These are phyloP conservation scores for Hedychridium roseum DNA, from an alignment of 2,888 invertebrate genomes.

Conservation along the genomic window DNA sequence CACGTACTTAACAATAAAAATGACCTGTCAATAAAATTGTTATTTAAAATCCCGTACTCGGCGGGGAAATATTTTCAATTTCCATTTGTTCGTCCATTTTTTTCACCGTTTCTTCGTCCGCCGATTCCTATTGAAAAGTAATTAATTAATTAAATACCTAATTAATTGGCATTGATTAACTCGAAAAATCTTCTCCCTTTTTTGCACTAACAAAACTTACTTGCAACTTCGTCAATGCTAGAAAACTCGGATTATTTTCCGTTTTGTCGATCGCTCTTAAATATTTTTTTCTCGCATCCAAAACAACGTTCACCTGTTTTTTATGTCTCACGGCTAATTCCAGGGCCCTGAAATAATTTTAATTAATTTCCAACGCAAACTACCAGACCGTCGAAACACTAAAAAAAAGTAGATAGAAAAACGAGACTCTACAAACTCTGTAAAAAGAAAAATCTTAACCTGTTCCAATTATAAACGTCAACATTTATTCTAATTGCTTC, in stretches of 20 bases:
- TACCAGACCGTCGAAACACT: neutral
- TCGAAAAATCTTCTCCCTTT: too few species aligned
- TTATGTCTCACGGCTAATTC: slow-evolving; percentile 79
- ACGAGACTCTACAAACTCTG: too few species aligned
- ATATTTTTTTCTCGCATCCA: slow-evolving; percentile 73
- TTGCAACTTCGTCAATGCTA: slow-evolving; percentile 25
- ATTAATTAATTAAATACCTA: too few species aligned
- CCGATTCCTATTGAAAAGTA: slow-evolving; percentile 1
- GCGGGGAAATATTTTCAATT: too few species aligned
- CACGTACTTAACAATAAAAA: too few species aligned
- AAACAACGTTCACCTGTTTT: slow-evolving; percentile 76
- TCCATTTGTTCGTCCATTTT: too few species aligned
- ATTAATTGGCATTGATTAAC: too few species aligned
- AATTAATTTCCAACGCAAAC: neutral
- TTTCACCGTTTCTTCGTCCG: slow-evolving; percentile 14
- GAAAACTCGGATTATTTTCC: slow-evolving; percentile 68
- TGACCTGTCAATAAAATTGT: too few species aligned
- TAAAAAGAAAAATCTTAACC: too few species aligned
- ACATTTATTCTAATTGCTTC: slow-evolving; percentile 78
- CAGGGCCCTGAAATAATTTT: slow-evolving; percentile 68
- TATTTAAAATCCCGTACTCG: too few species aligned
- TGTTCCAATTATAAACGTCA: slow-evolving; percentile 77
- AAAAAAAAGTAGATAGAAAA: slow-evolving; percentile 1
- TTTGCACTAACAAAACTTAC: too few species aligned
- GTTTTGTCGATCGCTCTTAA: slow-evolving; percentile 68